These are phyloP conservation scores for Habrosyne pyritoides DNA, from an alignment of 2,888 invertebrate species.

Conservation along the genomic window DNA sequence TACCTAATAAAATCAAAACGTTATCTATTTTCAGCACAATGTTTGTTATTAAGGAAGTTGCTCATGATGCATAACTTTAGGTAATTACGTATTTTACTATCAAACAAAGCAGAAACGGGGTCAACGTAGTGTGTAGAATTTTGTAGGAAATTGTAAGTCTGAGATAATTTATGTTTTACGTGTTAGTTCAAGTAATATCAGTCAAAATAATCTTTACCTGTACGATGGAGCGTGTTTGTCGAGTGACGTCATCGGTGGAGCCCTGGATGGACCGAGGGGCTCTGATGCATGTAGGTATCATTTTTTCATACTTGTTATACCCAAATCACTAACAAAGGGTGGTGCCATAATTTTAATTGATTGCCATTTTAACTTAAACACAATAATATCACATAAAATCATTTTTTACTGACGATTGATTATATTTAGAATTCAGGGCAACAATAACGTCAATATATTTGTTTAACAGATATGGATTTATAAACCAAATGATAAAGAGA, in stretches of 20 bases:
- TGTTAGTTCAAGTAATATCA: slow-evolving; percentile 4
- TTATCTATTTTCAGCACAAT: not conserved
- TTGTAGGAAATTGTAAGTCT: not conserved
- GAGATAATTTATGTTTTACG: not conserved
- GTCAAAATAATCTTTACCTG: slow-evolving; percentile 79
- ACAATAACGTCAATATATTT: slow-evolving; percentile 5
- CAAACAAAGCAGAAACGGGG: slow-evolving; percentile 19
- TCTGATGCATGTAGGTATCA: slow-evolving; percentile 88
- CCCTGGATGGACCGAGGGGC: slow-evolving; percentile 88
- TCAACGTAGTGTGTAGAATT: slow-evolving; percentile 7
- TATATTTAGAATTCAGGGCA: slow-evolving; percentile 13
- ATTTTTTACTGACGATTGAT: slow-evolving; percentile 11
- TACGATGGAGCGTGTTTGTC: slow-evolving; percentile 87
- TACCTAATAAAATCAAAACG: not conserved
- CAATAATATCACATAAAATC: not conserved
- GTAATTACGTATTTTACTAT: slow-evolving; percentile 6
- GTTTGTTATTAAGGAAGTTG: not conserved
- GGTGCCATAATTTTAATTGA: slow-evolving; percentile 13
- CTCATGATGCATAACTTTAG: slow-evolving; percentile 10
- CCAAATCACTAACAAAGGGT: slow-evolving; percentile 3
- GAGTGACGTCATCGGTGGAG: slow-evolving; percentile 90
- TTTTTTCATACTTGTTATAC: slow-evolving; percentile 50
- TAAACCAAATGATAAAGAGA: no score
- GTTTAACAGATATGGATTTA: not conserved
- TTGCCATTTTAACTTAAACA: not conserved